Evolutionary conservation across 2,113 vertebrate species (phyloP), one percentile per base, ranked within the genome.

Genomic region (Tragelaphus strepsiceros): DNA sequence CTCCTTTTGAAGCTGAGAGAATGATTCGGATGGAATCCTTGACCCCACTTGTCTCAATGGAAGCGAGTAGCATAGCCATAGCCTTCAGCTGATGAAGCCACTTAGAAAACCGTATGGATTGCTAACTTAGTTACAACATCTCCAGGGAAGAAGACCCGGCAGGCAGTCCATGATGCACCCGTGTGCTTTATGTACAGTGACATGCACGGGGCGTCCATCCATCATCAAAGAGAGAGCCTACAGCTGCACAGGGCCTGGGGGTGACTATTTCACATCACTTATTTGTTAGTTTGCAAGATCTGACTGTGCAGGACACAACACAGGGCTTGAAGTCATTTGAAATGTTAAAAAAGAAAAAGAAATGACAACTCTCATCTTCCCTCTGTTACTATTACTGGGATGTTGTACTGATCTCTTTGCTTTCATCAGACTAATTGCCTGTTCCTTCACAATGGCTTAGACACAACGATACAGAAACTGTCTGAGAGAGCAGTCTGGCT

Each of bases 391-490:
- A 6, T 84, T 81, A 88, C 2, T 7, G 53, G 54, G 49, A 61
- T 96, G 67, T 87, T 91, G 88, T 94, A 89, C 90, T 97, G 89
- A 97, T 97, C 85, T 96, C 90, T 90, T 46, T 92, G 89, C 94
- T 97, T 98, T 98, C 91, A 95, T 97, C 95, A 97, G n/a, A 92
- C 96, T 97, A 98, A 97, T 97, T 96, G 97, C 62, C 93, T 7
- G 0, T 94, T 71, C 78, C 59, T 91, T 94, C 5, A 1, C 92
- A 91, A 84, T 97, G 96, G 49, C 95, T 97, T 71, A 56, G 92
- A 84, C 86, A 51, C 51, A 83, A 78, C 87, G 49, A 59, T 53
- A 22, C 19, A 90, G 91, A 84, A 85, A 13, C 95, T 96, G 84
- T 92, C 94, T 93, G 96, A 53, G 46, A 62, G 21, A 83, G 32